Conservation (phyloP, 2,888 invertebrate genomes). For the Diogma glabrata region DNA sequence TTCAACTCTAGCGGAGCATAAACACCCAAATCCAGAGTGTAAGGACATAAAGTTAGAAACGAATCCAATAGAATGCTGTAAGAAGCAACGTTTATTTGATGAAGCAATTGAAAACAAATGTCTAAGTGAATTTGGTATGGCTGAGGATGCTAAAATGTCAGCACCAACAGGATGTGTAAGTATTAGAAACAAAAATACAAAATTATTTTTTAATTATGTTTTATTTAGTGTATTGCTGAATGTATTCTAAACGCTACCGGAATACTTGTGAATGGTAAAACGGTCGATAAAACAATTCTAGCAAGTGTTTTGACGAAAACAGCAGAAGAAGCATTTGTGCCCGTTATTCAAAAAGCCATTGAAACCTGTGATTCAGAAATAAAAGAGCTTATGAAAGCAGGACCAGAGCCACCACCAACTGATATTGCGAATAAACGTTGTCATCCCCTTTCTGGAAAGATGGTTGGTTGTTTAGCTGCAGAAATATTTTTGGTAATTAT, state of each 20-base stretch:
- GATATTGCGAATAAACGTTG: background rate
- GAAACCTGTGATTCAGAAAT: background rate
- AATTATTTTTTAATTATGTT: too few species aligned
- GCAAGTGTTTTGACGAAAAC: too few species aligned
- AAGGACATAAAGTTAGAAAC: too few species aligned
- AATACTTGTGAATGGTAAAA: conserved; percentile 3
- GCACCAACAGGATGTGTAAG: background rate
- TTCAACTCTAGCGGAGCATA: too few species aligned
- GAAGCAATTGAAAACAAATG: background rate
- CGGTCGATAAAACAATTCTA: background rate
- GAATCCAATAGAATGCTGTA: background rate
- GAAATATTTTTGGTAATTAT: conserved; percentile 6
- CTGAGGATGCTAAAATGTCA: background rate
- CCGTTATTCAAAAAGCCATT: background rate
- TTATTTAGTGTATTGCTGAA: background rate
- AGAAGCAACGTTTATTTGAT: background rate
- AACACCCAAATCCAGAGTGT: too few species aligned
- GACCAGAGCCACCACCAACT: background rate
- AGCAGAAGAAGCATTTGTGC: background rate
- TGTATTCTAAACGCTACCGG: background rate
- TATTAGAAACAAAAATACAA: background rate
- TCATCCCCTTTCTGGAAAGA: background rate
- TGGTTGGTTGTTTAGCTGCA: background rate
- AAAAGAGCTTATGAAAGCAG: background rate
- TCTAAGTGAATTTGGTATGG: background rate